Percentiles rank a stretch among this genome's conserved stretches.
Conservation (phyloP, 2,113 vertebrate species). For the Xiphophorus hellerii region DNA sequence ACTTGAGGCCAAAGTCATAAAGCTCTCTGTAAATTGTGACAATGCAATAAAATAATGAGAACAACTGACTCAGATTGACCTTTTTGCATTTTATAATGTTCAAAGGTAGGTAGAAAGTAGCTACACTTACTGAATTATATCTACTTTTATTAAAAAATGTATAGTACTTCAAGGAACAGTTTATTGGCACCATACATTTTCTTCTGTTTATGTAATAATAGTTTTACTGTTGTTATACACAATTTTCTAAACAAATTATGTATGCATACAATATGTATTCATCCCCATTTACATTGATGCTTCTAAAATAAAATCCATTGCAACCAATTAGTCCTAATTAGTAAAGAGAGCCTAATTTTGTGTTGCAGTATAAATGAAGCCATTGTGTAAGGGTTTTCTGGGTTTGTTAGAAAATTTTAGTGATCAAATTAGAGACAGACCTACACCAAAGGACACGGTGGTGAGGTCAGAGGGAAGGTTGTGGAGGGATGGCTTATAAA, state of each 20-base stretch:
- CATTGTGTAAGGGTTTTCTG: background rate
- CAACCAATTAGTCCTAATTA: background rate
- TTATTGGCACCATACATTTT: too few relatives aligned
- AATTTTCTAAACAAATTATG: too few relatives aligned
- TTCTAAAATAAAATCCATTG: background rate
- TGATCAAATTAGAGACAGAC: background rate
- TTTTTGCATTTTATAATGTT: too few relatives aligned
- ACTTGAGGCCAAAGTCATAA: slow-evolving; percentile 27
- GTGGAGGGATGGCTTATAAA: background rate
- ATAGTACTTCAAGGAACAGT: too few relatives aligned
- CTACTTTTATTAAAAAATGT: too few relatives aligned
- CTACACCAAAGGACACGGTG: background rate
- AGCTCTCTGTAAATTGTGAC: background rate
- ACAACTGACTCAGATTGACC: too few relatives aligned
- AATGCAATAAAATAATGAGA: too few relatives aligned
- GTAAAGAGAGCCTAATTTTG: too few relatives aligned
- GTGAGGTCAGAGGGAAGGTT: background rate
- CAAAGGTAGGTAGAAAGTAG: too few relatives aligned
- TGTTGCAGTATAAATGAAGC: background rate
- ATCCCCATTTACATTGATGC: background rate
- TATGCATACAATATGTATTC: background rate
- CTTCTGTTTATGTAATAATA: too few relatives aligned
- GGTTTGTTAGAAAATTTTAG: background rate
- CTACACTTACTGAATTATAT: too few relatives aligned
- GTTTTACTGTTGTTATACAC: too few relatives aligned